Conservation (phyloP, 2,888 invertebrate genomes). For the Ferdinandea cuprea region DNA sequence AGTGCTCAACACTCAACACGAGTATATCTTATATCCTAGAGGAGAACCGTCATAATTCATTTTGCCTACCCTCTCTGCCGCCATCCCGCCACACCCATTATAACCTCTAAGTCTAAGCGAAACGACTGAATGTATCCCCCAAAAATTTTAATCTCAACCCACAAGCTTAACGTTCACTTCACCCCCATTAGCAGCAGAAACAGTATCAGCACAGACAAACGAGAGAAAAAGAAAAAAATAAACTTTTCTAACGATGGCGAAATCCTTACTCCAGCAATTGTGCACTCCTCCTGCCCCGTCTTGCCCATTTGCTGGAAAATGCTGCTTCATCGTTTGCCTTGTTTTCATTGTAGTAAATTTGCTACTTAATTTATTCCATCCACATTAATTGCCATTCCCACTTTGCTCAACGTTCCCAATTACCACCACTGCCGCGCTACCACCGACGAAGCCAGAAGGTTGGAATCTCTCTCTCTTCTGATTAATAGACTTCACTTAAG, state of each 20-base stretch:
- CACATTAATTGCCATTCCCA: slow-evolving; percentile 76
- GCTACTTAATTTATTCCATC: slow-evolving; percentile 77
- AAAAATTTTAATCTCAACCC: slow-evolving; percentile 56
- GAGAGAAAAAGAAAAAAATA: slow-evolving; percentile 31
- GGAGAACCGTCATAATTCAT: slow-evolving; percentile 68
- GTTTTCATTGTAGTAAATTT: slow-evolving; percentile 76
- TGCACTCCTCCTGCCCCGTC: slow-evolving; percentile 18
- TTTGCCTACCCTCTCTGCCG: slow-evolving; percentile 21
- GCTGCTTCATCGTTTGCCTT: slow-evolving; percentile 74
- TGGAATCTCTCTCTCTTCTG: slow-evolving; percentile 45
- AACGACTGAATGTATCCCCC: slow-evolving; percentile 50
- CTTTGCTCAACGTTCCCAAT: slow-evolving; percentile 72
- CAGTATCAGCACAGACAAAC: slow-evolving; percentile 19
- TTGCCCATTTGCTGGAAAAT: slow-evolving; percentile 35
- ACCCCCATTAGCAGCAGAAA: slow-evolving; percentile 23
- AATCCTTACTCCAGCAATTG: slow-evolving; percentile 58
- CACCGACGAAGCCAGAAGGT: slow-evolving; percentile 14
- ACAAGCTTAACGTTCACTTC: slow-evolving; percentile 19
- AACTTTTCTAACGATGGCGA: slow-evolving; percentile 56
- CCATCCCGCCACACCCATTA: neutral
- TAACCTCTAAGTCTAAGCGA: slow-evolving; percentile 27
- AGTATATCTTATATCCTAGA: slow-evolving; percentile 54
- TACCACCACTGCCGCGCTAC: slow-evolving; percentile 50
- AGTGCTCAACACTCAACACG: slow-evolving; percentile 60
- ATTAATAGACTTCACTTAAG: slow-evolving; percentile 70